Evolutionary conservation across 2,113 vertebrate species (phyloP).

Genomic region (Shinisaurus crocodilurus): DNA sequence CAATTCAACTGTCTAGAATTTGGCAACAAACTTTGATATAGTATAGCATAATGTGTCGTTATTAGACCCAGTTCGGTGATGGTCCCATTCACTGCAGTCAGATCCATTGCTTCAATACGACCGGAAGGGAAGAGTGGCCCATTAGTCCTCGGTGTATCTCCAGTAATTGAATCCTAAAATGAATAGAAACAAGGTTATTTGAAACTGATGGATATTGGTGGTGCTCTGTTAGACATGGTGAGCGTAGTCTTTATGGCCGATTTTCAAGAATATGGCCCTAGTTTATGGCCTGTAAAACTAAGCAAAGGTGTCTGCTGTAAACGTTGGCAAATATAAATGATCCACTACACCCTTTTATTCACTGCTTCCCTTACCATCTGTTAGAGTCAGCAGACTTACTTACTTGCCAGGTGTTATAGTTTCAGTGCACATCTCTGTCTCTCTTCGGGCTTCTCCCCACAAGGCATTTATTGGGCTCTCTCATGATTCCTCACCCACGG

Average conservation of each 20-base stretch:
- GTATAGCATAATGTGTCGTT: background rate
- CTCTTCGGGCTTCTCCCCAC: too few relatives aligned
- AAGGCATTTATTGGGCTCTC: too few relatives aligned
- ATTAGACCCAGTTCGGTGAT: constrained; percentile 13
- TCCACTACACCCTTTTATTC: background rate
- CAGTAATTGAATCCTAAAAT: background rate
- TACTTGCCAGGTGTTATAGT: background rate
- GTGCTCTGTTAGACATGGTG: background rate
- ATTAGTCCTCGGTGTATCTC: background rate
- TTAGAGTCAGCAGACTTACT: background rate
- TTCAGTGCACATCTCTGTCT: background rate
- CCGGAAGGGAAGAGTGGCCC: background rate
- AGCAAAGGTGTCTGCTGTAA: constrained; percentile 17
- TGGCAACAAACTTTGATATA: background rate
- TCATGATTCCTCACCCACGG: too few relatives aligned
- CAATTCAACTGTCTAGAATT: constrained; percentile 14
- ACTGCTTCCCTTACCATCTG: constrained; percentile 17
- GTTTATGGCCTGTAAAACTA: constrained; percentile 20
- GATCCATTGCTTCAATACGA: background rate
- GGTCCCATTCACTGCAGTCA: constrained; percentile 16
- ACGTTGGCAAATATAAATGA: constrained; percentile 19
- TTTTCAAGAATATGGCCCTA: constrained; percentile 11
- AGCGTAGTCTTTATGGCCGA: constrained; percentile 6
- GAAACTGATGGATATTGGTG: constrained; percentile 9
- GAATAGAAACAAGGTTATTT: background rate